These are phyloP conservation scores for Lynx canadensis DNA, from an alignment of 2,113 vertebrate genomes.

Conservation along the genomic window DNA sequence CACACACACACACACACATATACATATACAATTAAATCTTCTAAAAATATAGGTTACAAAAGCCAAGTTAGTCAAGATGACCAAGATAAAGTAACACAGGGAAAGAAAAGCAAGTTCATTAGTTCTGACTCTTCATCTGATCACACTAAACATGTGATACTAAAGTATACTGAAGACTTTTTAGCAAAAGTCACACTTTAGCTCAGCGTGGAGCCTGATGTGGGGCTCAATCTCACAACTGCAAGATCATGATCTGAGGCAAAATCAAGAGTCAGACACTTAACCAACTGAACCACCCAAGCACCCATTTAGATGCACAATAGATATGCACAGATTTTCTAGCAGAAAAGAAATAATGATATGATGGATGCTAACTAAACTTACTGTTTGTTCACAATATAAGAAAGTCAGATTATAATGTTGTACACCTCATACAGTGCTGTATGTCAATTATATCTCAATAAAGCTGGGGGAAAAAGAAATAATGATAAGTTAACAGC, in stretches of 20 bases:
- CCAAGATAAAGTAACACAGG: neutral
- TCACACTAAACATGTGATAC: neutral
- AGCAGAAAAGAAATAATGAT: conserved; percentile 12
- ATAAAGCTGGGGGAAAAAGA: neutral
- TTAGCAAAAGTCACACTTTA: neutral
- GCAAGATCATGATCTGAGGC: no score
- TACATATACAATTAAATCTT: neutral
- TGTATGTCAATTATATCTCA: neutral
- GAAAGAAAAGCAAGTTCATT: neutral
- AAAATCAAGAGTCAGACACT: no score
- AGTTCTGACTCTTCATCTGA: neutral
- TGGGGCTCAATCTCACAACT: no score
- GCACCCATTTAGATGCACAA: neutral
- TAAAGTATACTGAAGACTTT: neutral
- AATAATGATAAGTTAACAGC: conserved; percentile 16
- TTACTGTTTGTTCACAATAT: neutral
- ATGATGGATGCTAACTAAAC: neutral
- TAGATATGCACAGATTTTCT: neutral
- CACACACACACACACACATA: neutral
- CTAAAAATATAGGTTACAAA: conserved; percentile 17
- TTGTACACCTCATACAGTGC: neutral
- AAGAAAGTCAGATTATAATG: neutral
- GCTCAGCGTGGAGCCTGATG: no score
- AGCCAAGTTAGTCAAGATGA: neutral
- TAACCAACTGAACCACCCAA: no score